phyloP scores from a whole-genome alignment of 2,797 vertebrate genomes.

The Diceros bicornis region DNA sequence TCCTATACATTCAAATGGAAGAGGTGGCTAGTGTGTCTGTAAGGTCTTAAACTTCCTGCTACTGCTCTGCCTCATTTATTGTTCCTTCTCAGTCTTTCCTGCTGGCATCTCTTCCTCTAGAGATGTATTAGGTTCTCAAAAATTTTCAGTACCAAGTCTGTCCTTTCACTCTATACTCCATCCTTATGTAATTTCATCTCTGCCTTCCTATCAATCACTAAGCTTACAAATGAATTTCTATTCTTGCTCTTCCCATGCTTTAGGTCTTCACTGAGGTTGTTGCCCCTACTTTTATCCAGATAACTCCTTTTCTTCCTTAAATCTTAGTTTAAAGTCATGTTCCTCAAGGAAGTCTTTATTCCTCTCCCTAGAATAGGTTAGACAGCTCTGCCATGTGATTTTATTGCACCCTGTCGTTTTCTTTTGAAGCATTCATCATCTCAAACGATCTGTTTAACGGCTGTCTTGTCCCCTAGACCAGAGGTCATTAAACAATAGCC shows the following conservation, averaged over 20 bases:
- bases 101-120: background rate
- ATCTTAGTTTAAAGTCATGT: conserved; percentile 30
- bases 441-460: conserved; percentile 55
- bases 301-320: conserved; percentile 42
- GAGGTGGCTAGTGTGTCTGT: background rate
- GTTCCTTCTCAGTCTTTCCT: conserved; percentile 7
- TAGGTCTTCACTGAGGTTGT: background rate
- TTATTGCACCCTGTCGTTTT: conserved; percentile 35
- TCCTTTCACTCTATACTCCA: background rate
- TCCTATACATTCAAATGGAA: conserved; percentile 40
- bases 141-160: background rate
- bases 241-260: background rate
- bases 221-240: conserved; percentile 31
- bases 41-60: conserved; percentile 17
- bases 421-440: conserved; percentile 51
- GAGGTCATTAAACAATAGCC: background rate
- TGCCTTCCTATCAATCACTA: background rate
- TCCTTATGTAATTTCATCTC: conserved; percentile 20
- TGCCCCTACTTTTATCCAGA: background rate
- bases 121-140: conserved; percentile 1
- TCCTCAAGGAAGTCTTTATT: conserved; percentile 54
- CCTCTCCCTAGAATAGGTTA: conserved; percentile 28
- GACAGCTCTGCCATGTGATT: background rate
- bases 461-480: conserved; percentile 34
- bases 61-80: background rate